Percentiles rank a stretch among this genome's conserved stretches.
phyloP scores from a whole-genome alignment of 2,888 invertebrate genomes.

The Argyresthia goedartella region DNA sequence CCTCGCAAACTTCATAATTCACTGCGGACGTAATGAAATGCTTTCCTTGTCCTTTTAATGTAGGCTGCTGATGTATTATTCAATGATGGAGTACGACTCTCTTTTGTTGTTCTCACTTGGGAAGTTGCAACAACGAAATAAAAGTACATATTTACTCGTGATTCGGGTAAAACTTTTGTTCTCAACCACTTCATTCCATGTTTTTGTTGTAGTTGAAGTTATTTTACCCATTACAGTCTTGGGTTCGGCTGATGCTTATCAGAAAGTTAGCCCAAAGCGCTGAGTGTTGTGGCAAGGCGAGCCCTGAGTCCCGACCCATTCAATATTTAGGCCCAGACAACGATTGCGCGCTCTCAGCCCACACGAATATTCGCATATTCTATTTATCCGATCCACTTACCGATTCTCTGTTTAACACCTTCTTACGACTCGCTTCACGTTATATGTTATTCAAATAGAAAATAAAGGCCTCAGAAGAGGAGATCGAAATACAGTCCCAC shows the following conservation, averaged over 20 bases:
- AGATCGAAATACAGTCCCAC: conserved; percentile 21
- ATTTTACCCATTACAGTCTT: background rate
- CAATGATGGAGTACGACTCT: too few relatives aligned
- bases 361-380: conserved; percentile 48
- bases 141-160: too few relatives aligned
- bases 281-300: conserved; percentile 23
- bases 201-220: background rate
- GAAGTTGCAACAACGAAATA: too few relatives aligned
- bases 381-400: conserved; percentile 55
- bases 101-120: too few relatives aligned
- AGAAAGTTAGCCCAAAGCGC: conserved; percentile 9
- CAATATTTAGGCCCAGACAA: conserved; percentile 45
- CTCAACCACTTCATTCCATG: too few relatives aligned
- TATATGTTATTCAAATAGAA: conserved; percentile 62
- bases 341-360: conserved; percentile 29
- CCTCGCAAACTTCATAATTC: too few relatives aligned
- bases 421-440: conserved; percentile 52
- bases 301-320: conserved; percentile 25
- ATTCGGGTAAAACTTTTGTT: too few relatives aligned
- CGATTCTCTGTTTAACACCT: conserved; percentile 66
- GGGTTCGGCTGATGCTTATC: background rate
- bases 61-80: too few relatives aligned
- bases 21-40: too few relatives aligned
- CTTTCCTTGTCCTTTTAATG: too few relatives aligned
- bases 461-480: conserved; percentile 37